Evolutionary conservation across 2,113 vertebrate genomes (phyloP), one percentile per base, ranked within the genome.

Genomic region (Perccottus glenii): DNA sequence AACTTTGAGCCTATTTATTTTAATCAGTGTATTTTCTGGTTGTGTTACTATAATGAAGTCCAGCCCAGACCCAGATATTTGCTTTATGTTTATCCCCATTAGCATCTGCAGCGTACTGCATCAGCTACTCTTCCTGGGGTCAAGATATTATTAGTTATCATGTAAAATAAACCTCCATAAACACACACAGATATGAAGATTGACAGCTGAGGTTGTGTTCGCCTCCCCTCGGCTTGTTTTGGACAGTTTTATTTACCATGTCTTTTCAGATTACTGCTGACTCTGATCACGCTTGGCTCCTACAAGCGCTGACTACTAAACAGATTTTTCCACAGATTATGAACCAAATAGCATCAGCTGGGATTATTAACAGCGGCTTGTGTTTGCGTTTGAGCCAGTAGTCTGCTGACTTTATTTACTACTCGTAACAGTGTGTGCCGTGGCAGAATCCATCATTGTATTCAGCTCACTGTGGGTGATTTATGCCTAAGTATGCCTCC

Each of bases 221-320:
- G 19, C 50, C 50, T 12, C 11, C 50, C 50, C 5, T 14, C 11
- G 11, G 50, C 50, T 12, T 11, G 6, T 4, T 11, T 9, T 27
- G 32, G 33, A 19, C 50, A 11, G 19, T 60, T 11, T 64, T 12
- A 67, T 55, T 60, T 58, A 46, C 36, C 49, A 64, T 1, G 19
- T 43, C 60, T 57, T 73, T 67, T 59, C 36, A 47, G 67, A 72
- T 62, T 77, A 73, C 38, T 70, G 12, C 35, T 46, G 44, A 61
- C 15, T 74, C 61, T 64, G 69, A 71, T 71, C 51, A 69, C 38
- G 38, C 57, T 70, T 60, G 67, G 60, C 52, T 44, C 19, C 7
- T 40, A 55, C 19, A 65, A 60, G 50, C 14, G 38, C 57, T 64
- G 44, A 27, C 48, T 33, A 43, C 51, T 49, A 32, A 38, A 14